Percentiles rank a stretch among this genome's conserved stretches.
These are phyloP conservation scores for Xestia ashworthii DNA, from an alignment of 2,888 invertebrate genomes.

Conservation along the genomic window DNA sequence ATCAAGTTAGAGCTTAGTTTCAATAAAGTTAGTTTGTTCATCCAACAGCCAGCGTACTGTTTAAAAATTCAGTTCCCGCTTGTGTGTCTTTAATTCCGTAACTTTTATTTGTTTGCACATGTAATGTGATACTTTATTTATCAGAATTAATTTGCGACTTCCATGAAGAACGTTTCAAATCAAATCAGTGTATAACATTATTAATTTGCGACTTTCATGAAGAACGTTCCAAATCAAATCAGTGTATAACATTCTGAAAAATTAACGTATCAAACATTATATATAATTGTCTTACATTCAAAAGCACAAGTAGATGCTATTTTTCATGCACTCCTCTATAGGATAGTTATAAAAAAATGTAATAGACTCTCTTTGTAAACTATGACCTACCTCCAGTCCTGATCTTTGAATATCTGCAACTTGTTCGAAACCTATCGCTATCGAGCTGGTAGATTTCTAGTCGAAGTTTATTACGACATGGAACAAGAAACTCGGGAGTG, in stretches of 20 bases:
- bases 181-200: neutral
- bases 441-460: neutral
- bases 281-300: neutral
- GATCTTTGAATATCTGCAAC: neutral
- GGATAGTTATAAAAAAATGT: neutral
- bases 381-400: neutral
- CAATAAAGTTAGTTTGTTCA: constrained; percentile 43
- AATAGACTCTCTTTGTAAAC: neutral
- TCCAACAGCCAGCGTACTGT: constrained; percentile 30
- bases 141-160: neutral
- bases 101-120: constrained; percentile 10
- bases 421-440: neutral
- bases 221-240: no score
- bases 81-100: constrained; percentile 5
- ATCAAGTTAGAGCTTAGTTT: constrained; percentile 50
- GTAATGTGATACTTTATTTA: neutral
- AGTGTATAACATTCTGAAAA: no score
- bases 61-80: constrained; percentile 38
- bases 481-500: neutral
- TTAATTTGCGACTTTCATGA: neutral
- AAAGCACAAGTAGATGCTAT: neutral
- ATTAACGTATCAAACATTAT: neutral
- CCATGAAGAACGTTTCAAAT: neutral
- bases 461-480: neutral
- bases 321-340: neutral